Conservation (phyloP, 2,797 vertebrate genomes). For the Antennarius maculatus region DNA sequence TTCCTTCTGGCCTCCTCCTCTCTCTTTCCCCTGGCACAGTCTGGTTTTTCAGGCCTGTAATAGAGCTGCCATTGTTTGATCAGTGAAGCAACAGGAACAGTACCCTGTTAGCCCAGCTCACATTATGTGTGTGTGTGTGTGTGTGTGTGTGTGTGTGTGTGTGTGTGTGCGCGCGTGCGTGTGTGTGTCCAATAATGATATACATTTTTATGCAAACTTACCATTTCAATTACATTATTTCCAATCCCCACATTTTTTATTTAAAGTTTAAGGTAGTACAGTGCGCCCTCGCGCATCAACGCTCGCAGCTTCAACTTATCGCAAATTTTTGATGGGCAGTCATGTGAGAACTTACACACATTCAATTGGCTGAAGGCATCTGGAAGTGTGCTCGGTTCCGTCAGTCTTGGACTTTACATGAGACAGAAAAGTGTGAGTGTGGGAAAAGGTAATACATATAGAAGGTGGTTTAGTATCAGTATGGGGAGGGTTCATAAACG, state of each 20-base stretch:
- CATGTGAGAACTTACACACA: no score
- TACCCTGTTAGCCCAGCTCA: constrained; percentile 75
- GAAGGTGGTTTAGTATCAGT: no score
- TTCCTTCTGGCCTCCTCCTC: constrained; percentile 25
- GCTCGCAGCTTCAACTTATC: no score
- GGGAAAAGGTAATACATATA: no score
- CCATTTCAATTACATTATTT: constrained; percentile 34
- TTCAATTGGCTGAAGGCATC: no score
- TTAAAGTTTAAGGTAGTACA: constrained; percentile 67
- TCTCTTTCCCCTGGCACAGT: constrained; percentile 57
- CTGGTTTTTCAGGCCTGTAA: constrained; percentile 79
- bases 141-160: constrained; percentile 46
- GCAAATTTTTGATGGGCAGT: no score
- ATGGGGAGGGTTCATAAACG: no score
- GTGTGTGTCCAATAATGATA: constrained; percentile 38
- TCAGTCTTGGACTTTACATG: no score
- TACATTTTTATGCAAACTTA: no score
- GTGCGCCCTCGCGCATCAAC: not conserved
- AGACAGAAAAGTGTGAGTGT: not conserved
- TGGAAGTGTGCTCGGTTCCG: no score
- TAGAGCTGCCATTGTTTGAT: constrained; percentile 84
- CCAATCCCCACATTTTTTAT: constrained; percentile 34
- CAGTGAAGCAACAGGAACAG: constrained; percentile 79
- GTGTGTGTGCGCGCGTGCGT: constrained; percentile 56
- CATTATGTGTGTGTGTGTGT: constrained; percentile 58